These are phyloP conservation scores for Conus canariensis DNA, from an alignment of 2,888 invertebrate species.

Conservation along the genomic window DNA sequence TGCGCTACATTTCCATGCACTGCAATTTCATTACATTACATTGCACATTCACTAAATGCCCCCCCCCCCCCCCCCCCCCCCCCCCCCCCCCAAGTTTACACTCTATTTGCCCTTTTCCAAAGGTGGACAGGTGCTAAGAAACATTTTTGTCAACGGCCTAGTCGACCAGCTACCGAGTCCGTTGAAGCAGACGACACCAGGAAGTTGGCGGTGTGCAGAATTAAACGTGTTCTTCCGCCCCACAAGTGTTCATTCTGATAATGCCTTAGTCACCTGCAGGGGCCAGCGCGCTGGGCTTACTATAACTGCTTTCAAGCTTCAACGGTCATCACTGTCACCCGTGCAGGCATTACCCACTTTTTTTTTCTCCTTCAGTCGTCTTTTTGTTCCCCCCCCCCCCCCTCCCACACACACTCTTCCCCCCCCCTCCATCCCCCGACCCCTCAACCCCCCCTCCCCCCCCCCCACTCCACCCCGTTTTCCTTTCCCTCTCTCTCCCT, in stretches of 20 bases:
- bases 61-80: background rate
- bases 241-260: background rate
- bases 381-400: too few species aligned
- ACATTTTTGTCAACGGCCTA: background rate
- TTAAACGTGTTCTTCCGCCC: background rate
- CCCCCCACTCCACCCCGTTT: too few species aligned
- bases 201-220: background rate
- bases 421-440: background rate
- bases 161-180: background rate
- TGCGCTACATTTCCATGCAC: background rate
- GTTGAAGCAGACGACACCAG: background rate
- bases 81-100: background rate
- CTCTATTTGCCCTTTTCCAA: background rate
- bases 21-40: background rate
- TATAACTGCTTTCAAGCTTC: background rate
- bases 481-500: background rate
- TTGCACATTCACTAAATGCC: background rate
- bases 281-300: background rate
- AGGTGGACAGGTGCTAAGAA: background rate
- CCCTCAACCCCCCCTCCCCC: too few species aligned
- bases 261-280: background rate
- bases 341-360: background rate
- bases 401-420: background rate
- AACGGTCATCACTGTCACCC: background rate
- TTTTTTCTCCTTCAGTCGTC: background rate